These are phyloP conservation scores for Acipenser ruthenus DNA, from an alignment of 2,797 vertebrate genomes.

Conservation along the genomic window DNA sequence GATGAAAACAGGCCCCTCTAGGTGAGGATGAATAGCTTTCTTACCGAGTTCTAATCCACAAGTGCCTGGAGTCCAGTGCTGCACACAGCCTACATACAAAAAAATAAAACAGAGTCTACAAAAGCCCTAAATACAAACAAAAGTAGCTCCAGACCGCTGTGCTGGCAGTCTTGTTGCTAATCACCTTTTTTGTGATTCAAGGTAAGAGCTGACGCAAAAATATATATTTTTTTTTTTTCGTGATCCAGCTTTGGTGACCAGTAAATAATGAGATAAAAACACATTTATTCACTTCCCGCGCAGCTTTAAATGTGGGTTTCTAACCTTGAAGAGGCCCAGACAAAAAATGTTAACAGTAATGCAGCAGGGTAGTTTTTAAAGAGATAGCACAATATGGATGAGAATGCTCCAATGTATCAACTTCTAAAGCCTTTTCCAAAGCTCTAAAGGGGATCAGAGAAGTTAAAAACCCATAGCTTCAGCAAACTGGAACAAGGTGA, in stretches of 20 bases:
- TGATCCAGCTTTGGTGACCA: no score
- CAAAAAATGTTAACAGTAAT: slow-evolving; percentile 19
- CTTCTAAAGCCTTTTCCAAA: no score
- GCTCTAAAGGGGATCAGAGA: no score
- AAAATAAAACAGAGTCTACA: slow-evolving; percentile 47
- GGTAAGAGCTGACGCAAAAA: slow-evolving; percentile 36
- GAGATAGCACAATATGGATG: no score
- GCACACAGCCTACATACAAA: slow-evolving; percentile 28
- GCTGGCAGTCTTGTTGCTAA: slow-evolving; percentile 43
- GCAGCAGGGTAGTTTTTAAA: slow-evolving; percentile 3
- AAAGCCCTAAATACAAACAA: slow-evolving; percentile 57
- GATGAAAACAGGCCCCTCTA: not conserved
- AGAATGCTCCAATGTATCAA: no score
- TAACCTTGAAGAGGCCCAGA: slow-evolving; percentile 21
- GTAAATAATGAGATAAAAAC: slow-evolving; percentile 43
- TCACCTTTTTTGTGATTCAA: slow-evolving; percentile 47
- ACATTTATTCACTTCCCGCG: slow-evolving; percentile 35
- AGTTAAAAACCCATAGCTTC: no score
- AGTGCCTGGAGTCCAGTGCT: slow-evolving; percentile 15
- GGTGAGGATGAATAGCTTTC: slow-evolving; percentile 37
- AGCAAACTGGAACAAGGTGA: no score
- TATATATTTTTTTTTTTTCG: no score
- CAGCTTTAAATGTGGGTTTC: slow-evolving; percentile 28
- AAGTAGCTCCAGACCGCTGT: slow-evolving; percentile 41
- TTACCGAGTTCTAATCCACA: slow-evolving; percentile 43